Percentiles rank a stretch among this genome's conserved stretches.
Evolutionary conservation across 1,140 invertebrate species (phyloP).

Genomic region (Leguminivora glycinivorella): DNA sequence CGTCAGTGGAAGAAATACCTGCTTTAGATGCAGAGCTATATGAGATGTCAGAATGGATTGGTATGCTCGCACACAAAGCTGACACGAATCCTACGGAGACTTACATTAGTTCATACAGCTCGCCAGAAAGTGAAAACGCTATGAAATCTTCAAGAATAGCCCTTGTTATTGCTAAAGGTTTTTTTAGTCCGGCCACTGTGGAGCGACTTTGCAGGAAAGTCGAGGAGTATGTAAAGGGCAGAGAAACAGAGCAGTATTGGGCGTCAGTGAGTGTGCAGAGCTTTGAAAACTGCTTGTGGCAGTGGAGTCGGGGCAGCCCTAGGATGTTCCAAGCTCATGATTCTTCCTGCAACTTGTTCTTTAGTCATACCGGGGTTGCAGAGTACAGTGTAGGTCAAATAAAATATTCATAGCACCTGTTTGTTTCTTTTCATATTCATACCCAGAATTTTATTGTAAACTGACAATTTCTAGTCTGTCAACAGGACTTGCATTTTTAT

Average conservation of each 20-base stretch:
- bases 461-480: no score
- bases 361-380: slow-evolving; percentile 42
- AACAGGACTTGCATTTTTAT: no score
- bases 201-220: slow-evolving; percentile 44
- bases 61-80: slow-evolving; percentile 57
- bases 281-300: slow-evolving; percentile 56
- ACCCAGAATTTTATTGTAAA: no score
- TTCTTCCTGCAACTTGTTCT: slow-evolving; percentile 57
- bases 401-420: slow-evolving; percentile 58
- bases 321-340: slow-evolving; percentile 64
- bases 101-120: slow-evolving; percentile 60
- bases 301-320: slow-evolving; percentile 46
- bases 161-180: slow-evolving; percentile 55
- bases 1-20: slow-evolving; percentile 57
- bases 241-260: slow-evolving; percentile 62
- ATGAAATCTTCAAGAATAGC: slow-evolving; percentile 55
- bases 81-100: slow-evolving; percentile 46
- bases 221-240: slow-evolving; percentile 47
- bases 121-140: slow-evolving; percentile 52
- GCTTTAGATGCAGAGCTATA: slow-evolving; percentile 52
- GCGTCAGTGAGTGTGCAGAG: slow-evolving; percentile 61
- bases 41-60: slow-evolving; percentile 68
- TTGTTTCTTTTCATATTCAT: slow-evolving; percentile 33
- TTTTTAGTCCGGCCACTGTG: slow-evolving; percentile 52
- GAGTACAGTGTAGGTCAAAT: slow-evolving; percentile 62